Evolutionary conservation across 2,888 invertebrate genomes (phyloP).

Genomic region (Furcula furcula): DNA sequence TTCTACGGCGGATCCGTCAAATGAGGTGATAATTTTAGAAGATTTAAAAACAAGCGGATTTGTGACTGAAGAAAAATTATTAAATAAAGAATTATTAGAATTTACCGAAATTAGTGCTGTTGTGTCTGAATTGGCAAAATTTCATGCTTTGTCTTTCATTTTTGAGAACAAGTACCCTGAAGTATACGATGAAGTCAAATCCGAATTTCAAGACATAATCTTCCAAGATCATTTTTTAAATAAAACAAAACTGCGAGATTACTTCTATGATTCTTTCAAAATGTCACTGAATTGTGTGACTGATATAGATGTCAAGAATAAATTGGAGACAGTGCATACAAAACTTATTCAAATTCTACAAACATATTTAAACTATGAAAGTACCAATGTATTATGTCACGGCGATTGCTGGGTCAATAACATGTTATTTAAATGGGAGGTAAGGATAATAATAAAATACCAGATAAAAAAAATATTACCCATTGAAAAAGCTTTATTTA

Average conservation of each 20-base stretch:
- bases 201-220: conserved; percentile 52
- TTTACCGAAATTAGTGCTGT: conserved; percentile 43
- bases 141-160: conserved; percentile 61
- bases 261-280: conserved; percentile 60
- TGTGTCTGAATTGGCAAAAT: conserved; percentile 58
- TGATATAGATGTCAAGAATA: conserved; percentile 42
- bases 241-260: conserved; percentile 56
- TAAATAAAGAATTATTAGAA: conserved; percentile 43
- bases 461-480: no score
- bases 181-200: conserved; percentile 34
- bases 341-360: conserved; percentile 52
- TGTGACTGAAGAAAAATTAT: conserved; percentile 42
- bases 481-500: no score
- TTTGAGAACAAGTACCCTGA: conserved; percentile 39
- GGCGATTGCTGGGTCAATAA: conserved; percentile 71
- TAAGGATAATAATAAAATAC: conserved; percentile 24
- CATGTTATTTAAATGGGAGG: conserved; percentile 53
- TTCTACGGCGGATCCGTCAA: conserved; percentile 41
- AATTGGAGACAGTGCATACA: conserved; percentile 39
- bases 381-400: conserved; percentile 61
- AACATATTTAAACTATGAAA: conserved; percentile 43
- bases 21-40: conserved; percentile 62
- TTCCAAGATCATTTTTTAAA: conserved; percentile 57
- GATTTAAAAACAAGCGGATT: conserved; percentile 55
- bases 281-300: conserved; percentile 49